phyloP scores from a whole-genome alignment of 2,113 vertebrate species.

The crab-eating macaque (Macaca fascicularis) region T2T-MFA8v1.1 NC_088387.1:42263501-42264000 shows the following conservation, averaged over 20 bases:
- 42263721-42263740: constrained; percentile 65
- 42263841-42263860: neutral
- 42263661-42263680: constrained; percentile 44
- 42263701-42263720: constrained; percentile 64
- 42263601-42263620: constrained; percentile 42
- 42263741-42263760: constrained; percentile 46
- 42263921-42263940: constrained; percentile 53
- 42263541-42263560: constrained; percentile 46
- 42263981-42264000: constrained; percentile 31
- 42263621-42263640: constrained; percentile 43
- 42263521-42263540: constrained; percentile 55
- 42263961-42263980: neutral
- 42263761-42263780: neutral
- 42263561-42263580: constrained; percentile 67
- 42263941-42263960: constrained; percentile 3
- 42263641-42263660: constrained; percentile 37
- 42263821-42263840: constrained; percentile 49
- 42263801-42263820: constrained; percentile 70
- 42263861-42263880: constrained; percentile 32
- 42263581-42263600: constrained; percentile 59
- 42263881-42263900: constrained; percentile 64
- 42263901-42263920: constrained; percentile 65
- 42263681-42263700: constrained; percentile 59
- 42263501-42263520: constrained; percentile 48
- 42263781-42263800: constrained; percentile 48